Conservation (phyloP, 1,140 invertebrate genomes). For the Dreissena rostriformis region DNA sequence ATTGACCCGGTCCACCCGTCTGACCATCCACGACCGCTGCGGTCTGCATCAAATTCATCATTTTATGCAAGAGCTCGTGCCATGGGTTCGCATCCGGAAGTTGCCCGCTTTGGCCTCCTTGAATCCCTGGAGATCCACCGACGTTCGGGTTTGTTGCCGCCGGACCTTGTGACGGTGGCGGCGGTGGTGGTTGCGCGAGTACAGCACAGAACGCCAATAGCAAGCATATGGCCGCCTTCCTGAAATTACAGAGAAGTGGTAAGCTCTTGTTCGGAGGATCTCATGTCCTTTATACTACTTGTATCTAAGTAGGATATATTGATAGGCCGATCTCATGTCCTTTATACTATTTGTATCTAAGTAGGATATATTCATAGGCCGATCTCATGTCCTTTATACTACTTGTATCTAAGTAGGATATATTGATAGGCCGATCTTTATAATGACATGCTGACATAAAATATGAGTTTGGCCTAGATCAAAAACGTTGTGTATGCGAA, state of each 20-base stretch:
- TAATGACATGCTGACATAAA: too few relatives aligned
- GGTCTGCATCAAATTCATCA: constrained; percentile 51
- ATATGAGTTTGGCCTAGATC: too few relatives aligned
- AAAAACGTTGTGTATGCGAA: too few relatives aligned
- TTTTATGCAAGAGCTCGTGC: constrained; percentile 23
- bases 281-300: too few relatives aligned
- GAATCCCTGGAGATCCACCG: not conserved
- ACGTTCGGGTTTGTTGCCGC: not conserved
- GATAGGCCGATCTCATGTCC: too few relatives aligned
- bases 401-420: too few relatives aligned
- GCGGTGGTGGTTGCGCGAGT: constrained; percentile 26
- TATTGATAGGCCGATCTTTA: too few relatives aligned
- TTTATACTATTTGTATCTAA: too few relatives aligned
- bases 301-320: too few relatives aligned
- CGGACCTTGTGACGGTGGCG: constrained; percentile 5
- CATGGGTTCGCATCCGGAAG: constrained; percentile 6
- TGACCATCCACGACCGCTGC: constrained; percentile 4
- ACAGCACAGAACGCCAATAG: constrained; percentile 5
- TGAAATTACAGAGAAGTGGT: constrained; percentile 4
- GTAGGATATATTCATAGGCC: too few relatives aligned
- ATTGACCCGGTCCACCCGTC: not conserved
- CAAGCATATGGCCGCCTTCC: constrained; percentile 28
- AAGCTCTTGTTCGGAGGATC: too few relatives aligned
- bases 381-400: too few relatives aligned
- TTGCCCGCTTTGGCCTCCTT: not conserved